Evolutionary conservation across 2,888 invertebrate genomes (phyloP).

Genomic region (Ectemnius continuus): DNA sequence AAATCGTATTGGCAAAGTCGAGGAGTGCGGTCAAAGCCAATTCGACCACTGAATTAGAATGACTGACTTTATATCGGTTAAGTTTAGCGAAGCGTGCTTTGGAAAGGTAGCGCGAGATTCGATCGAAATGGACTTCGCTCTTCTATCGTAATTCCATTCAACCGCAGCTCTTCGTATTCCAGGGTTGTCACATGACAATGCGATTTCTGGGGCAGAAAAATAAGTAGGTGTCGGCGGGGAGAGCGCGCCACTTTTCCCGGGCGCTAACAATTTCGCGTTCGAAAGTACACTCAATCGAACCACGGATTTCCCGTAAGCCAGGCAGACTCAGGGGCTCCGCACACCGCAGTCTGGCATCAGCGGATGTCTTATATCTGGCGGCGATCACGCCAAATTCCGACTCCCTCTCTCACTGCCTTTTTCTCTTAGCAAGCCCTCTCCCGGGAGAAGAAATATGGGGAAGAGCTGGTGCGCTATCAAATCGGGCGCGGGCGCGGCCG

Average conservation of each 20-base stretch:
- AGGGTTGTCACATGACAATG: no score
- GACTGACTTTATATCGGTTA: no score
- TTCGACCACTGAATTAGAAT: no score
- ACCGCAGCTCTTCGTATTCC: no score
- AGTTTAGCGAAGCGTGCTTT: no score
- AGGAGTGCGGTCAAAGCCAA: no score
- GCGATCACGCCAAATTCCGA: conserved; percentile 28
- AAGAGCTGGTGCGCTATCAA: conserved; percentile 31
- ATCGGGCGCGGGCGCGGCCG: conserved; percentile 11
- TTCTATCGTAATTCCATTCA: no score
- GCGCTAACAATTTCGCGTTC: conserved; percentile 48
- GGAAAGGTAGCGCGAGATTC: no score
- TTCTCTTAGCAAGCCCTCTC: background rate
- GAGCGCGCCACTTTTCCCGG: background rate
- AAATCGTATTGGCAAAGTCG: background rate
- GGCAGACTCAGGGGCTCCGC: conserved; percentile 5
- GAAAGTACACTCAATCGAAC: conserved; percentile 41
- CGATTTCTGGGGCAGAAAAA: no score
- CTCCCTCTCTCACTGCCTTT: conserved; percentile 17
- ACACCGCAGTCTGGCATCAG: conserved; percentile 1
- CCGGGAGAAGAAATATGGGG: conserved; percentile 32
- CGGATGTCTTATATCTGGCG: conserved; percentile 24
- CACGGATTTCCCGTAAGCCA: conserved; percentile 18
- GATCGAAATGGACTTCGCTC: no score
- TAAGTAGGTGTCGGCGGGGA: background rate